Evolutionary conservation across 2,888 invertebrate genomes (phyloP), one percentile per base, ranked within the genome.

Genomic region (Drosophila monieri): DNA sequence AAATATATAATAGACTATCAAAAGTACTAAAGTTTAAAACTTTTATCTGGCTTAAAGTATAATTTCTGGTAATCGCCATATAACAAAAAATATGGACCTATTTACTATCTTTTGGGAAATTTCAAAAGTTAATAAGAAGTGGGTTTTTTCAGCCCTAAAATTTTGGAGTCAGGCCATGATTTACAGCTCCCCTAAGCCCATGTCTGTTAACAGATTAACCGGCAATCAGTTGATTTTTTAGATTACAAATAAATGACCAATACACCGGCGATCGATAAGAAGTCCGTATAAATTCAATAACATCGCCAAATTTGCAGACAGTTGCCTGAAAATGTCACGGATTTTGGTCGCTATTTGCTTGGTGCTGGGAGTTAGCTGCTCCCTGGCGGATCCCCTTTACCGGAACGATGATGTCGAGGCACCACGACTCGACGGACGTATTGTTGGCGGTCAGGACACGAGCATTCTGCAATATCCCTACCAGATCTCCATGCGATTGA

Each of bases 401-500:
- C 52, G 52, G 30, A 61, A 14, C 44, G 62, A 41, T 9, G 64
- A 46, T 1, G 55, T 12, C 1, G 8, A 10, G 18, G 55, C 78
- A 15, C 86, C 76, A 18, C 39, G 68, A 73, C 81, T 74, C 1
- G 90, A 90, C 74, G 90, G 89, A 6, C 89, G 88, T 21, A 88
- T 90, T 59, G 88, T 90, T 1, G 83, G 83, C 0, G 89, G 86
- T n/a, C 30, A 32, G 30, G 61, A 70, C 10, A 72, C 78, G 6
- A 64, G 77, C n/a, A 85, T 90, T 21, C 23, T 49, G 3, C 14
- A 68, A 0, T 83, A 57, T 60, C 91, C 91, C 0, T 85, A 90
- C 60, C 83, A 89, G 54, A 79, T 90, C 1, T 89, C 91, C 3
- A 81, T 90, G 88, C 79, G 87, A 0, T 85, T 81, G 14, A 74